Evolutionary conservation across 2,113 vertebrate species (phyloP).

Genomic region (Amphiprion ocellaris): DNA sequence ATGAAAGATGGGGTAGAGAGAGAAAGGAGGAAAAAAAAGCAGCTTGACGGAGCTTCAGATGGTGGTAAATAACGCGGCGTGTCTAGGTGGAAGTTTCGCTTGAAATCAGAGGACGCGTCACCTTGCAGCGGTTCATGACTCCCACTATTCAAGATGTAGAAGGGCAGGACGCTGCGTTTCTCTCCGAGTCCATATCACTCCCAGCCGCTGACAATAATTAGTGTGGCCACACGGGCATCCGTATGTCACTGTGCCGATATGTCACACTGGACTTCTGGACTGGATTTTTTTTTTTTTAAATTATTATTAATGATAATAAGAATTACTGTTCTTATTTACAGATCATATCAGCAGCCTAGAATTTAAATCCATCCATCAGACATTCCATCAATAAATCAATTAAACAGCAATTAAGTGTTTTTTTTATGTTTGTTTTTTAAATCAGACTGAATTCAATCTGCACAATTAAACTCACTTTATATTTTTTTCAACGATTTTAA

Average conservation of each 20-base stretch:
- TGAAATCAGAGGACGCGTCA: slow-evolving; percentile 82
- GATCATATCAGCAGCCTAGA: neutral
- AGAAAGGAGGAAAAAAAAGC: slow-evolving; percentile 12
- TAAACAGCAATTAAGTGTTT: no score
- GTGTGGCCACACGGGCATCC: slow-evolving; percentile 78
- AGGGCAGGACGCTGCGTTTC: slow-evolving; percentile 81
- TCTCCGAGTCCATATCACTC: slow-evolving; percentile 73
- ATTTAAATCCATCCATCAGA: no score
- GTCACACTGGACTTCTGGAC: slow-evolving; percentile 52
- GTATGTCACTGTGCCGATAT: slow-evolving; percentile 74
- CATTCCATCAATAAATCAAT: no score
- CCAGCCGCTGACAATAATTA: slow-evolving; percentile 70
- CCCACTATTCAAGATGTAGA: slow-evolving; percentile 77
- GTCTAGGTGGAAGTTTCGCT: slow-evolving; percentile 69
- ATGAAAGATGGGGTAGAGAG: neutral
- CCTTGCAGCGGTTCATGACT: slow-evolving; percentile 84
- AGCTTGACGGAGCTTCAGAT: slow-evolving; percentile 27
- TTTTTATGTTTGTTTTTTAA: no score
- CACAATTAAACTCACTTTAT: neutral
- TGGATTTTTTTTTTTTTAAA: no score
- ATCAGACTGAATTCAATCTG: no score
- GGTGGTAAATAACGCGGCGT: slow-evolving; percentile 57
- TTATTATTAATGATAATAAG: no score
- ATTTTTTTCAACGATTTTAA: slow-evolving; percentile 16
- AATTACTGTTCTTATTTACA: neutral